These are phyloP conservation scores for Lonchura striata DNA, from an alignment of 2,113 vertebrate species.

Conservation along the genomic window DNA sequence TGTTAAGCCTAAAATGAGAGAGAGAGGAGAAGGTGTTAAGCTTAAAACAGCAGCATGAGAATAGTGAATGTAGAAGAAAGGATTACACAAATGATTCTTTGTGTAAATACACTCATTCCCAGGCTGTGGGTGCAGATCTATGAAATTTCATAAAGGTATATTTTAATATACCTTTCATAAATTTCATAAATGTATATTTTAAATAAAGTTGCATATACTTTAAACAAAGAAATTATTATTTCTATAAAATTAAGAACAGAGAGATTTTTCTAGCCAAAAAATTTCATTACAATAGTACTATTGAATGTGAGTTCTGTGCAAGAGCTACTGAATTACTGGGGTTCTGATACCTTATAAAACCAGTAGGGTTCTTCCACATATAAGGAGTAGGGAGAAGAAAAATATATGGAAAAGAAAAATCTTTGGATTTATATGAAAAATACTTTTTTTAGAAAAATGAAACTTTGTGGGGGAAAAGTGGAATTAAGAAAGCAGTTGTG, in stretches of 20 bases:
- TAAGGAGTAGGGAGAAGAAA: not conserved
- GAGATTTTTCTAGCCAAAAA: not conserved
- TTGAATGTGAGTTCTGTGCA: not conserved
- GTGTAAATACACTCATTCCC: not conserved
- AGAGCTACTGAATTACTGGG: not conserved
- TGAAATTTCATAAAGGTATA: not conserved
- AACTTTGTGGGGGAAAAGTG: not conserved
- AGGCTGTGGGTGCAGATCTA: not conserved
- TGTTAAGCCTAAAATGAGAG: not conserved
- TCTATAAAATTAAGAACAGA: not conserved
- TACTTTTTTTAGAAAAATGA: not conserved
- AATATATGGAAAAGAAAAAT: not conserved
- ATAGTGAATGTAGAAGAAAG: not conserved
- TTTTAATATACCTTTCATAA: no score
- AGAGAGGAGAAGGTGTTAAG: not conserved
- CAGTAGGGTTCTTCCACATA: not conserved
- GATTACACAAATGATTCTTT: not conserved
- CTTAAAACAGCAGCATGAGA: not conserved
- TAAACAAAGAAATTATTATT: not conserved
- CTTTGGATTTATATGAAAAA: not conserved
- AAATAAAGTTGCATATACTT: not conserved
- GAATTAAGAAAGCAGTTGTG: not conserved
- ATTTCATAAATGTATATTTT: not conserved
- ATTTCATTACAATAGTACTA: not conserved
- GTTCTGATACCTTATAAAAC: not conserved